A percentile compares a stretch with the other conserved stretches of the same genome.
These are phyloP conservation scores for Mythimna lalbum DNA, from an alignment of 2,888 invertebrate species.

Conservation along the genomic window DNA sequence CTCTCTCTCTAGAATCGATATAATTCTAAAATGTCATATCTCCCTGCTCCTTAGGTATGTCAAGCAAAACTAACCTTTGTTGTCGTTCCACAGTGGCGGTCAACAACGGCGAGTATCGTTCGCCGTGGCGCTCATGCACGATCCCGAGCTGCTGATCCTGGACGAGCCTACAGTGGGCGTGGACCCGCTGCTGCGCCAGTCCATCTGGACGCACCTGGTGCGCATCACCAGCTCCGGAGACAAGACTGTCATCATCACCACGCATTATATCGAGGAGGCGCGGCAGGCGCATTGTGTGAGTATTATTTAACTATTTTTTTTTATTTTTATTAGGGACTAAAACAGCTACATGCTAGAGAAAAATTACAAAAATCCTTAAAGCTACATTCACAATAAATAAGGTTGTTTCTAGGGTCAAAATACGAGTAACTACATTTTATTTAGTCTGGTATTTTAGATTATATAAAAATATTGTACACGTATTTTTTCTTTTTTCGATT, in stretches of 20 bases:
- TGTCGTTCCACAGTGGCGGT: slow-evolving; percentile 93
- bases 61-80: background rate
- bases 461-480: too few species aligned
- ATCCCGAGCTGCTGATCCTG: slow-evolving; percentile 97
- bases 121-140: slow-evolving; percentile 97
- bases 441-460: too few species aligned
- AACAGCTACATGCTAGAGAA: too few species aligned
- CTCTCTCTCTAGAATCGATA: background rate
- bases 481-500: too few species aligned
- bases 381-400: too few species aligned
- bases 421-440: too few species aligned
- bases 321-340: too few species aligned
- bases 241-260: slow-evolving; percentile 97
- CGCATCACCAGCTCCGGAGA: slow-evolving; percentile 97
- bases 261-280: slow-evolving; percentile 97
- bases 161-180: slow-evolving; percentile 98
- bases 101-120: slow-evolving; percentile 98
- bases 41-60: background rate
- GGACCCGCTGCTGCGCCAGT: slow-evolving; percentile 96
- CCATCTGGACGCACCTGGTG: slow-evolving; percentile 98
- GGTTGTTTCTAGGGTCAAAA: too few species aligned
- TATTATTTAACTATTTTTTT: too few species aligned
- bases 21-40: background rate
- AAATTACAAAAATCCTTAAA: too few species aligned
- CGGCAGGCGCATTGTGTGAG: slow-evolving; percentile 96